Percentiles rank a stretch among this genome's conserved stretches.
phyloP scores from a whole-genome alignment of 37 sponge, comb jelly and placozoan species.

The Eunapius fragilis region DNA sequence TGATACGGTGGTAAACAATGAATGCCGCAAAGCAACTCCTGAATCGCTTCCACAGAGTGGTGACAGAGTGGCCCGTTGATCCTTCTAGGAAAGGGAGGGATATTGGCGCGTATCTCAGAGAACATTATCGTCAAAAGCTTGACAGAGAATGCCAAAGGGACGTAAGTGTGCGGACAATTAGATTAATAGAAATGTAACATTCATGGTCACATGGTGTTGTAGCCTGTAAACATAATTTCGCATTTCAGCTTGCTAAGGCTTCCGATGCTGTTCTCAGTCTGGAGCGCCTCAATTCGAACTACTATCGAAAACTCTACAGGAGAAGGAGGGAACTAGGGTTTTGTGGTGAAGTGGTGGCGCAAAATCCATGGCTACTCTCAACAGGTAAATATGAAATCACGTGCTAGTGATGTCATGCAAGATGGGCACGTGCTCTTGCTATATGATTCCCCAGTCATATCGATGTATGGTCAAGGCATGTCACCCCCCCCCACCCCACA shows the following conservation, averaged over 20 bases:
- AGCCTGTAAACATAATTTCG: neutral
- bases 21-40: conserved; percentile 7
- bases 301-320: conserved; percentile 38
- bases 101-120: conserved; percentile 44
- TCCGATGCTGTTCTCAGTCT: conserved; percentile 38
- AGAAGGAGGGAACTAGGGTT: conserved; percentile 30
- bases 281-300: conserved; percentile 42
- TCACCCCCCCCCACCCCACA: too few relatives aligned
- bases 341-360: conserved; percentile 16
- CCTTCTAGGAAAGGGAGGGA: conserved; percentile 65
- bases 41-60: conserved; percentile 32
- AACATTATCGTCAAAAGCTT: conserved; percentile 19
- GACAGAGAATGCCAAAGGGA: conserved; percentile 3
- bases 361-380: conserved; percentile 37
- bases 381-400: conserved; percentile 22
- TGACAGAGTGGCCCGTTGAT: conserved; percentile 51
- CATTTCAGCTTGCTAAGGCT: conserved; percentile 20
- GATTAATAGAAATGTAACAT: neutral
- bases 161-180: conserved; percentile 23
- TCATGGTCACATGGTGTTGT: neutral
- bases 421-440: too few relatives aligned
- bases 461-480: too few relatives aligned
- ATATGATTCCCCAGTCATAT: neutral
- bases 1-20: neutral
- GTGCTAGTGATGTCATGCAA: too few relatives aligned